These are phyloP conservation scores for Acanthoscelides obtectus DNA, from an alignment of 2,888 invertebrate species.

Conservation along the genomic window DNA sequence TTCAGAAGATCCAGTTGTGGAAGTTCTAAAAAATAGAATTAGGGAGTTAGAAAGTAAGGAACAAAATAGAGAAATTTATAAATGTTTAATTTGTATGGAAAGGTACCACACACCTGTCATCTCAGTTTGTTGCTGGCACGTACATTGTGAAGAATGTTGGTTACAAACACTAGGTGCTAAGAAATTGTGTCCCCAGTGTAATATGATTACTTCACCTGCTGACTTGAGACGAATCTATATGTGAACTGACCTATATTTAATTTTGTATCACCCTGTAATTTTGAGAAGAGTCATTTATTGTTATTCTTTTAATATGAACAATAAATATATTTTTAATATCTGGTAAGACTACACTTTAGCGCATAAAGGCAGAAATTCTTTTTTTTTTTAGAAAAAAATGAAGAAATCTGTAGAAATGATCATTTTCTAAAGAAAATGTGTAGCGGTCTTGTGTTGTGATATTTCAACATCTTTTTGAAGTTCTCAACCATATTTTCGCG, in stretches of 20 bases:
- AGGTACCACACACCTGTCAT: slow-evolving; percentile 81
- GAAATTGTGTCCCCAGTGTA: slow-evolving; percentile 93
- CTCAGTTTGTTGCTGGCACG: slow-evolving; percentile 95
- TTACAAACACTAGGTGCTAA: slow-evolving; percentile 71
- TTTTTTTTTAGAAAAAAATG: no score
- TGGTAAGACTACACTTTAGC: no score
- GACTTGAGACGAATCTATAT: slow-evolving; percentile 85
- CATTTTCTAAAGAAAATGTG: no score
- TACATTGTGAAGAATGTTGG: slow-evolving; percentile 87
- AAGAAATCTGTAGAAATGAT: no score
- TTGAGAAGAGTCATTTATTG: background rate
- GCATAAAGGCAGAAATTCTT: no score
- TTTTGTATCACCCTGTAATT: background rate
- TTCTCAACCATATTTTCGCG: no score
- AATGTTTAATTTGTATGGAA: slow-evolving; percentile 88
- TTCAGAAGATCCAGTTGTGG: slow-evolving; percentile 52
- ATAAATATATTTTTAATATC: background rate
- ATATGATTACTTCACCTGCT: slow-evolving; percentile 83
- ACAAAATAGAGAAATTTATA: slow-evolving; percentile 59
- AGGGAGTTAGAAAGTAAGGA: slow-evolving; percentile 66
- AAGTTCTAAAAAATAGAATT: slow-evolving; percentile 72
- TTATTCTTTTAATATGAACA: background rate
- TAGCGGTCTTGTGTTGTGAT: no score
- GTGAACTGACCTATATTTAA: slow-evolving; percentile 45
- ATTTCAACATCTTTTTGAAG: no score